Evolutionary conservation across 2,888 invertebrate genomes (phyloP).

Genomic region (Habrosyne pyritoides): DNA sequence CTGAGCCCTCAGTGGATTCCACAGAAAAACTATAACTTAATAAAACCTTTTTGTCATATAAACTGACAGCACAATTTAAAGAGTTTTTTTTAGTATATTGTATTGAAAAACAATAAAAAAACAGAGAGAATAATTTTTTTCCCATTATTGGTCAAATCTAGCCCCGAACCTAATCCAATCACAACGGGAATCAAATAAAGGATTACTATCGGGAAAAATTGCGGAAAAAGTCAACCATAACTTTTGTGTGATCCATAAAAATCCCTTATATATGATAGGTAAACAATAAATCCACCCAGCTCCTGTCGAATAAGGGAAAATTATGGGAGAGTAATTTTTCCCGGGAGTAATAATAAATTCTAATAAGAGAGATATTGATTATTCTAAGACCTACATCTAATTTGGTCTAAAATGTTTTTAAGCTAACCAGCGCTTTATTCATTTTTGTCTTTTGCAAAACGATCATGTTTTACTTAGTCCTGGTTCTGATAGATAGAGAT

Average conservation of each 20-base stretch:
- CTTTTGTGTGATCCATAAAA: slow-evolving; percentile 1
- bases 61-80: no score
- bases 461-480: no score
- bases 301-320: not conserved
- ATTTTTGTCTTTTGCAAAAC: no score
- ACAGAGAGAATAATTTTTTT: not conserved
- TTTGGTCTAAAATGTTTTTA: no score
- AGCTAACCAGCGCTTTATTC: no score
- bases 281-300: slow-evolving; percentile 1
- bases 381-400: no score
- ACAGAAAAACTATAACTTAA: no score
- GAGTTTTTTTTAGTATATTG: no score
- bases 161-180: not conserved
- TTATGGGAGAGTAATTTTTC: not conserved
- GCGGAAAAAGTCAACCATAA: not conserved
- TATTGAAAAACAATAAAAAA: not conserved
- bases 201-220: not conserved
- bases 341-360: not conserved
- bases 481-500: no score
- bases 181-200: slow-evolving; percentile 3
- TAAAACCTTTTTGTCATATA: no score
- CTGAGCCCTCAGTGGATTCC: no score
- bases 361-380: no score
- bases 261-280: not conserved
- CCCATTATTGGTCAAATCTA: not conserved